Evolutionary conservation across 1,140 invertebrate species (phyloP).

Genomic region (Tetraneura akinire): DNA sequence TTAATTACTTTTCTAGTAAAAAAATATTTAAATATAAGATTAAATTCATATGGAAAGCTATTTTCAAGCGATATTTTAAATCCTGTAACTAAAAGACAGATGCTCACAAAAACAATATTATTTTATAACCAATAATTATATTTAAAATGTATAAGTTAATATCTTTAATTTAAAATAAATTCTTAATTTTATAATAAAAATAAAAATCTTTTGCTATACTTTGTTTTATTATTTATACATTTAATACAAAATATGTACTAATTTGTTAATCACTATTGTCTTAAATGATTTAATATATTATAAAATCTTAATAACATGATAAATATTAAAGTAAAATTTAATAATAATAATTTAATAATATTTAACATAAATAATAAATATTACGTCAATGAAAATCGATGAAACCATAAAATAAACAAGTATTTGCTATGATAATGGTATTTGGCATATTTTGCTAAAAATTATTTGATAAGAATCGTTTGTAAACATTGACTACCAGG

Average conservation of each 20-base stretch:
- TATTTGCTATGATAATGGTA: no score
- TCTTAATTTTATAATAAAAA: no score
- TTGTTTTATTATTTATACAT: neutral
- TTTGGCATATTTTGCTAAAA: no score
- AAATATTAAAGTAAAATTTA: neutral
- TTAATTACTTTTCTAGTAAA: neutral
- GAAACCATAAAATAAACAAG: no score
- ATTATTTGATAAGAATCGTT: no score
- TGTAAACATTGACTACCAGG: neutral
- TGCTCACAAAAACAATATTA: neutral
- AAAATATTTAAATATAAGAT: neutral
- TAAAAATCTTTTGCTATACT: neutral
- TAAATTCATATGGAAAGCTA: neutral
- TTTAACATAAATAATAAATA: no score
- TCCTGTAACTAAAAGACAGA: neutral
- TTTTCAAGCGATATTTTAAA: neutral
- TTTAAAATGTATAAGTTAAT: no score
- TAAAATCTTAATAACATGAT: no score
- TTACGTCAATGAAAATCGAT: no score
- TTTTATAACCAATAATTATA: conserved; percentile 2
- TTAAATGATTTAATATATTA: no score
- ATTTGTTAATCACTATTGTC: no score
- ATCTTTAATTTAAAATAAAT: neutral
- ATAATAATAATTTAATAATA: neutral
- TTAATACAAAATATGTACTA: no score